Evolutionary conservation across 92 coral and sea anemone genomes (phyloP), one percentile per base, ranked within the genome.

Genomic region (Blastomussa wellsi): DNA sequence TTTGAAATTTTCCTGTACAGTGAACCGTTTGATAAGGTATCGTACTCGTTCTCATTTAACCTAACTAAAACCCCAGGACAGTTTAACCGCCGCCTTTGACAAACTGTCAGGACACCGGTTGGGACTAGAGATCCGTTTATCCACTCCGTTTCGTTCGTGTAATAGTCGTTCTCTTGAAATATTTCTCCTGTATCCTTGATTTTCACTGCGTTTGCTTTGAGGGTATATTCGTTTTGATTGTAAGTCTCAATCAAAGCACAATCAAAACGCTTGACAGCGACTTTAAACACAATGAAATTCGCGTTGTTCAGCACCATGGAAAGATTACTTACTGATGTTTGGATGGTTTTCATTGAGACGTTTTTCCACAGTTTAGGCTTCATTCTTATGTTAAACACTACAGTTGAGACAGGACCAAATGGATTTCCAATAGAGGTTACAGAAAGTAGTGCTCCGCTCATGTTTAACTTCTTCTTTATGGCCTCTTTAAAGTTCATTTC

Each of bases 21-120:
- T 28, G 93, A 78, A 74, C 80, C 81, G 81, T 90, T 90, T 52
- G 90, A 39, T 24, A 90, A 67, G 51, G 83, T 44, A 59, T 49
- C 72, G 49, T 88, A 89, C 36, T 91, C 94, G 48, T 76, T 26
- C 37, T 44, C 16, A 32, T 51, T 68, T 7, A 84, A 76, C 17
- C 49, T n/a, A 28, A 72, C 71, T 39, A 74, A 84, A 37, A 68
- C 53, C 32, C 73, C 79, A 29, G 69, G 59, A 67, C 87, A 84
- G 72, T 32, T 26, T 60, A 84, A 0, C 5, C 13, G 24, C 1
- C 7, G 35, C 26, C 57, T 77, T 84, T 39, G 57, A 41, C 82
- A 78, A n/a, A 78, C 82, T 20, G 71, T 51, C 0, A 78, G 52
- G 22, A 24, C 24, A 38, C 82, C 82, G 35, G 26, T 20, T 3